These are phyloP conservation scores for Erythrocercus mccallii DNA, from an alignment of 2,113 vertebrate genomes.

Conservation along the genomic window DNA sequence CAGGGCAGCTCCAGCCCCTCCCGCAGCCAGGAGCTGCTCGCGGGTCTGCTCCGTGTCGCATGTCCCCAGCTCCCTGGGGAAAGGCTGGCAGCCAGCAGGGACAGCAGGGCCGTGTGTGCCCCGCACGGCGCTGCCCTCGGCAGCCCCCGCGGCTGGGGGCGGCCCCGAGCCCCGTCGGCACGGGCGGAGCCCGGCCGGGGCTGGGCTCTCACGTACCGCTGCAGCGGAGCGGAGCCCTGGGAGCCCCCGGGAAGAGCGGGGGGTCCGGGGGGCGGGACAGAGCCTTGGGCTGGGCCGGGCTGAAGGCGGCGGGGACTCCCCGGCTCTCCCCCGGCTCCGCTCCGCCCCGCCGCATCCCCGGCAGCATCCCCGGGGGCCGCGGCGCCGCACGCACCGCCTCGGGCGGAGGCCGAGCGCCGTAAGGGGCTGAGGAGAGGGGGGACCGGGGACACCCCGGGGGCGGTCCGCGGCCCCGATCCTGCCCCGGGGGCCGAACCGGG, in stretches of 20 bases:
- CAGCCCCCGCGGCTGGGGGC: neutral
- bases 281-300: neutral
- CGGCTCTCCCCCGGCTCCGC: no score
- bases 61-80: accelerated
- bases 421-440: no score
- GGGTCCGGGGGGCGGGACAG: neutral
- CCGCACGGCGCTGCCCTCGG: neutral
- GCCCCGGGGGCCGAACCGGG: no score
- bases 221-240: neutral
- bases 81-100: neutral
- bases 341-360: no score
- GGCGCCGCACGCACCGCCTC: no score
- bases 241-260: neutral
- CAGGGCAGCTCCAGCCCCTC: neutral
- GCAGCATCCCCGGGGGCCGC: no score
- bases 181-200: neutral
- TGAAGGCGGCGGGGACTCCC: neutral
- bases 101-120: neutral
- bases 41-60: neutral
- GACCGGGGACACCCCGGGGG: no score
- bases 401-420: no score
- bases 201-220: neutral
- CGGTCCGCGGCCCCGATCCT: no score
- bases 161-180: neutral
- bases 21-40: accelerated